Evolutionary conservation across 2,888 invertebrate species (phyloP).

Genomic region (Neuroscelio doddi): DNA sequence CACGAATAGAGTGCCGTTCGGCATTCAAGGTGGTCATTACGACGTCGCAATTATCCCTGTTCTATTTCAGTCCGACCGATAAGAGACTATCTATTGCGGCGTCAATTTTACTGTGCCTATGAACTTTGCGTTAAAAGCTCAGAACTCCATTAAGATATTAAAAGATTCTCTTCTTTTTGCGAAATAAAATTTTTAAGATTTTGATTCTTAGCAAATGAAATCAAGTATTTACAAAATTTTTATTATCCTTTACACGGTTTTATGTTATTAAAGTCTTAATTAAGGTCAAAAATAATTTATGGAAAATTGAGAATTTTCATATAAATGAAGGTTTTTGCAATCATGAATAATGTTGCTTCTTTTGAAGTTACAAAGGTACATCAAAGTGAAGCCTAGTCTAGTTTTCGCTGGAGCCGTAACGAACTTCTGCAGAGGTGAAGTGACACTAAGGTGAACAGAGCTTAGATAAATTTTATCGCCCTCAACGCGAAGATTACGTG

Average conservation of each 20-base stretch:
- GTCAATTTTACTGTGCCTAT: conserved; percentile 30
- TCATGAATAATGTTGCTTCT: conserved; percentile 21
- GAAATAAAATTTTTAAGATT: no score
- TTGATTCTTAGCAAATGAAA: no score
- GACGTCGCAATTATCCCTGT: conserved; percentile 65
- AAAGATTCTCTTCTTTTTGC: neutral
- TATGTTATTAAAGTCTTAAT: no score
- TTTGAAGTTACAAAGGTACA: conserved; percentile 25
- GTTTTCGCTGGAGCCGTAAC: conserved; percentile 28
- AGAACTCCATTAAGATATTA: conserved; percentile 3
- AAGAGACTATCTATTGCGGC: conserved; percentile 44
- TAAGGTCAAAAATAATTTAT: neutral
- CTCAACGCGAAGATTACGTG: conserved; percentile 54
- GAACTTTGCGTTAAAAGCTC: neutral
- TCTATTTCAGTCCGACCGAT: conserved; percentile 64
- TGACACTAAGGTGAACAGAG: conserved; percentile 52
- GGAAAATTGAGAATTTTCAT: conserved; percentile 12
- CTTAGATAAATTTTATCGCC: conserved; percentile 55
- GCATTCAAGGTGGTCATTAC: conserved; percentile 66
- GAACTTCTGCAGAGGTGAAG: conserved; percentile 48
- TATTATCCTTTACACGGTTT: no score
- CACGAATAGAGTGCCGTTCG: conserved; percentile 42
- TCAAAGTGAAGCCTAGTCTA: conserved; percentile 31
- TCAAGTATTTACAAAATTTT: no score
- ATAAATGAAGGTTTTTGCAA: conserved; percentile 25